Conservation (phyloP, 2,797 vertebrate species). For the Acestrorhynchus altus region DNA sequence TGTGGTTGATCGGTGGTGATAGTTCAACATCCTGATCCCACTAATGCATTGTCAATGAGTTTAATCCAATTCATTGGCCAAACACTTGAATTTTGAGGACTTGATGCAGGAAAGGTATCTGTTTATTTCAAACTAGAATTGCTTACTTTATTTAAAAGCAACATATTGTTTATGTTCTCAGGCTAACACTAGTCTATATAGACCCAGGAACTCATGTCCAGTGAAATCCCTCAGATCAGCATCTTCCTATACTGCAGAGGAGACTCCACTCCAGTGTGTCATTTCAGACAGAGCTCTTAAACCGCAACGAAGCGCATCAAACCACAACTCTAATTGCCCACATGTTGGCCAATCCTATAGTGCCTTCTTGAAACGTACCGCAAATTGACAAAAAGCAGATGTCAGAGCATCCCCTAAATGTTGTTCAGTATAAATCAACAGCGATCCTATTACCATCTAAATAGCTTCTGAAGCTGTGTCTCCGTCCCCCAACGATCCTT, state of each 20-base stretch:
- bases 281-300: slow-evolving; percentile 56
- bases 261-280: slow-evolving; percentile 26
- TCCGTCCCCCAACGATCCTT: slow-evolving; percentile 62
- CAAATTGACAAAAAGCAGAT: slow-evolving; percentile 63
- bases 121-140: too few relatives aligned
- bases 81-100: too few relatives aligned
- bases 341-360: slow-evolving; percentile 57
- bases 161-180: too few relatives aligned
- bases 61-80: too few relatives aligned
- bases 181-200: too few relatives aligned
- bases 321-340: slow-evolving; percentile 58
- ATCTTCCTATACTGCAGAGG: neutral
- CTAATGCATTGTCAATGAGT: too few relatives aligned
- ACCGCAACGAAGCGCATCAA: slow-evolving; percentile 50
- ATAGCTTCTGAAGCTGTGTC: slow-evolving; percentile 65
- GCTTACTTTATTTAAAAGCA: too few relatives aligned
- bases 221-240: slow-evolving; percentile 6
- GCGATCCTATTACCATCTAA: slow-evolving; percentile 69
- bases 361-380: slow-evolving; percentile 57
- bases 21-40: too few relatives aligned
- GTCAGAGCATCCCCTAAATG: slow-evolving; percentile 55
- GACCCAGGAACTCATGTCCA: neutral
- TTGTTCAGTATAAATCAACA: slow-evolving; percentile 68
- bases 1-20: too few relatives aligned
- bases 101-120: too few relatives aligned